Evolutionary conservation across 2,113 vertebrate species (phyloP).

Genomic region (Rhynchopsitta pachyrhyncha): DNA sequence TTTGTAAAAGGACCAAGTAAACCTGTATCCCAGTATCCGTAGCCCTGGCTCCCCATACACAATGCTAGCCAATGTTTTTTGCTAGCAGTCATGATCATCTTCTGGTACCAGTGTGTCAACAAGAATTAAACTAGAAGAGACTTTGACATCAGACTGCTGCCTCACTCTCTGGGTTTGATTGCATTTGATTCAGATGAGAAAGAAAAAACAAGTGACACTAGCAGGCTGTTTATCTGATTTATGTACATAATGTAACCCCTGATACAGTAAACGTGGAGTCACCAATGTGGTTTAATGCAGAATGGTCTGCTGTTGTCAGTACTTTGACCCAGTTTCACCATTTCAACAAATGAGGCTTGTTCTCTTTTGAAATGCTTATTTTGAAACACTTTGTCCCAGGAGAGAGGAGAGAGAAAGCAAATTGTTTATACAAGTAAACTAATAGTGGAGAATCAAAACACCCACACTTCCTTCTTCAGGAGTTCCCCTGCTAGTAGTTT

Average conservation of each 20-base stretch:
- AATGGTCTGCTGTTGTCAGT: background rate
- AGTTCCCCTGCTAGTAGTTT: background rate
- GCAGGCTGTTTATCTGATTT: background rate
- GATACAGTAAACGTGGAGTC: background rate
- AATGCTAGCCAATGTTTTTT: background rate
- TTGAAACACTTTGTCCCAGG: background rate
- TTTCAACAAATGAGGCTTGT: background rate
- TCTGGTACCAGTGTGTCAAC: background rate
- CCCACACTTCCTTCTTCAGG: background rate
- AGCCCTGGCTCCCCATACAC: fast-evolving
- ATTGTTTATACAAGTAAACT: conserved; percentile 23
- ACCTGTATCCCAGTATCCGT: background rate
- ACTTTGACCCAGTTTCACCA: background rate
- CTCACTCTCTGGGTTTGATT: background rate
- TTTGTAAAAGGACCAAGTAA: background rate
- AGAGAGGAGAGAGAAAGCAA: conserved; percentile 15
- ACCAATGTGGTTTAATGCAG: background rate
- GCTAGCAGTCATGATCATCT: background rate
- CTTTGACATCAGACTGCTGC: background rate
- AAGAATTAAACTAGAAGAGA: background rate
- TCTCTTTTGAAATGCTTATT: background rate
- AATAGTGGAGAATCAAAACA: background rate
- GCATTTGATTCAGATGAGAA: background rate
- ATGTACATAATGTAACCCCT: fast-evolving
- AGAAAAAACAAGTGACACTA: background rate